Evolutionary conservation across 2,113 vertebrate species (phyloP).

Genomic region (Nycticorax nycticorax): DNA sequence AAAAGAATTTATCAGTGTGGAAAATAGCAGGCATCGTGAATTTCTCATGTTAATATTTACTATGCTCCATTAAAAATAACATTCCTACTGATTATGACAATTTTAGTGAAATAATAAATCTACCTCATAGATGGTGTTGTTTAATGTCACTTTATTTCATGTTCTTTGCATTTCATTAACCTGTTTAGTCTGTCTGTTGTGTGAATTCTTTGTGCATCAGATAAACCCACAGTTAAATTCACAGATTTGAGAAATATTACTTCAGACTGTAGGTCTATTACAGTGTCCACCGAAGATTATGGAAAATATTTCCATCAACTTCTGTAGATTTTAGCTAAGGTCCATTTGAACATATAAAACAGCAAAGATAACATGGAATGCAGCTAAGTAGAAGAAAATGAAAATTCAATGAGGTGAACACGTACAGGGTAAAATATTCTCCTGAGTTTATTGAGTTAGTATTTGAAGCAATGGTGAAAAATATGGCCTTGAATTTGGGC

Average conservation of each 20-base stretch:
- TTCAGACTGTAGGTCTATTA: neutral
- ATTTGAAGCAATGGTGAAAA: conserved; percentile 89
- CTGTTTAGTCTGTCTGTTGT: neutral
- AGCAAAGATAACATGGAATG: neutral
- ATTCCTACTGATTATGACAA: neutral
- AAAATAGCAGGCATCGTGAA: neutral
- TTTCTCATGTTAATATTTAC: neutral
- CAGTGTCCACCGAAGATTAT: neutral
- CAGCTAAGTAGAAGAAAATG: neutral
- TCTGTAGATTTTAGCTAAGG: neutral
- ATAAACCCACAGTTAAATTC: neutral
- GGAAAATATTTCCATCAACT: neutral
- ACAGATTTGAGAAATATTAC: neutral
- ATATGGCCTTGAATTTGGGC: conserved; percentile 76
- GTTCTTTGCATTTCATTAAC: neutral
- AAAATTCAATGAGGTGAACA: neutral
- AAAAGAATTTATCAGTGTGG: neutral
- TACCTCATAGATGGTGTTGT: neutral
- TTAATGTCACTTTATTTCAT: conserved; percentile 12
- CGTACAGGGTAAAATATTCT: neutral
- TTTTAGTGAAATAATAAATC: neutral
- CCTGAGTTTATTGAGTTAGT: conserved; percentile 30
- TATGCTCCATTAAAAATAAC: neutral
- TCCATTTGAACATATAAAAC: neutral
- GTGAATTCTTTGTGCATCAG: neutral